Evolutionary conservation across 2,113 vertebrate genomes (phyloP).

Genomic region (Pelvicachromis taeniatus): DNA sequence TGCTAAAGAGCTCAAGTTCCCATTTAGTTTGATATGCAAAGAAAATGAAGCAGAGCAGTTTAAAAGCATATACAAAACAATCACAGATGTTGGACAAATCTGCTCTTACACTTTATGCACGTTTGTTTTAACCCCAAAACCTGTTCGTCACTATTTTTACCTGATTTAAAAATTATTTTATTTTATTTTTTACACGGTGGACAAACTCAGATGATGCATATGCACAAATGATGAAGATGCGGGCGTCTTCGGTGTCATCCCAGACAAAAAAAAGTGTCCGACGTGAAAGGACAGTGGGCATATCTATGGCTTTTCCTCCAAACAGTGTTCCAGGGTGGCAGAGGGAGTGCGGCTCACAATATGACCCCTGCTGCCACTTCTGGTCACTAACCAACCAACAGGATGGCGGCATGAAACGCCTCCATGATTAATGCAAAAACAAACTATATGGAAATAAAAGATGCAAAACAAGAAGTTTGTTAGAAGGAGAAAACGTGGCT

Average conservation of each 20-base stretch:
- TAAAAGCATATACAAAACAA: not conserved
- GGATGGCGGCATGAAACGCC: not conserved
- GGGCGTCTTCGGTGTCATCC: fast-evolving
- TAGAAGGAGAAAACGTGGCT: not conserved
- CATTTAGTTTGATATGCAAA: not conserved
- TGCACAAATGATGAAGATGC: not conserved
- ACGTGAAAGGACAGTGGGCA: fast-evolving
- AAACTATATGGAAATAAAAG: not conserved
- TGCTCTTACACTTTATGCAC: not conserved
- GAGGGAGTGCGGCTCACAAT: not conserved
- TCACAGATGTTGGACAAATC: not conserved
- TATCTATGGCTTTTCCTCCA: not conserved
- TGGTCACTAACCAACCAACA: not conserved
- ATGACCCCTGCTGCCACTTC: not conserved
- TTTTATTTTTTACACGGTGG: not conserved
- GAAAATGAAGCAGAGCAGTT: not conserved
- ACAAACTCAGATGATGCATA: not conserved
- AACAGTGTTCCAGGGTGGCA: not conserved
- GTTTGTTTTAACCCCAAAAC: not conserved
- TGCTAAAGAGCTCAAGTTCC: not conserved
- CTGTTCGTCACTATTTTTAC: too few relatives aligned
- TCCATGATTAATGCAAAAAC: not conserved
- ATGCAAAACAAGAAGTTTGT: not conserved
- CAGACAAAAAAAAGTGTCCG: too few relatives aligned
- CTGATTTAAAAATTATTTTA: not conserved